A percentile compares a stretch with the other conserved stretches of the same genome.
Conservation (phyloP, 1,140 invertebrate species). For the Lordiphosa clarofinis region DNA sequence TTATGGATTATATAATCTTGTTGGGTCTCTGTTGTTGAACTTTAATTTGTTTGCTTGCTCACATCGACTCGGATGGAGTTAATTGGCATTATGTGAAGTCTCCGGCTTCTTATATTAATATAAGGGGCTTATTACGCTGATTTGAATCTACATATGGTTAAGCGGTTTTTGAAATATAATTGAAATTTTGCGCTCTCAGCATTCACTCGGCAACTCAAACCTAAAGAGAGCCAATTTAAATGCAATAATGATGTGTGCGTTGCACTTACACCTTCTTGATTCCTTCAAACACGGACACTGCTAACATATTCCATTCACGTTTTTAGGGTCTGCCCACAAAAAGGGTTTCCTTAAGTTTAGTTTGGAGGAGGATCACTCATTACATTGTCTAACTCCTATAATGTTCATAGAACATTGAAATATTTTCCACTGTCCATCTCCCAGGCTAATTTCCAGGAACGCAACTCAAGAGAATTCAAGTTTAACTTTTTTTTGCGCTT, state of each 20-base stretch:
- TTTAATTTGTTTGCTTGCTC: conserved; percentile 44
- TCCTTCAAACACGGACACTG: too few species aligned
- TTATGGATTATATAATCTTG: conserved; percentile 42
- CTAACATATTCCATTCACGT: too few species aligned
- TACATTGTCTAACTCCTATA: conserved; percentile 10
- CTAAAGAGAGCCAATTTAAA: too few species aligned
- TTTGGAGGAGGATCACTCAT: too few species aligned
- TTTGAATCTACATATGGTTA: conserved; percentile 30
- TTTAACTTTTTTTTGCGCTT: conserved; percentile 73
- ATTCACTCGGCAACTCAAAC: not conserved
- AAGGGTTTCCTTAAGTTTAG: too few species aligned
- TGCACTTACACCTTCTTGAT: too few species aligned
- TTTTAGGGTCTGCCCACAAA: too few species aligned
- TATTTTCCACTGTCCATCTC: conserved; percentile 15
- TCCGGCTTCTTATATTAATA: conserved; percentile 21
- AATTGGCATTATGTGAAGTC: conserved; percentile 46
- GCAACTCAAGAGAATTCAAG: conserved; percentile 60
- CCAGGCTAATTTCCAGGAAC: conserved; percentile 68
- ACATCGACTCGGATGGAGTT: conserved; percentile 17
- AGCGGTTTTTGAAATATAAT: conserved; percentile 53
- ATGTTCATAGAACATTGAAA: not conserved
- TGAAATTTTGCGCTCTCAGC: conserved; percentile 25
- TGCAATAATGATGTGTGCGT: too few species aligned
- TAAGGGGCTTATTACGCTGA: conserved; percentile 47
- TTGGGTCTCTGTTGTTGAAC: conserved; percentile 24